Conservation (phyloP, 2,113 vertebrate species). For the Phyllopteryx taeniolatus region DNA sequence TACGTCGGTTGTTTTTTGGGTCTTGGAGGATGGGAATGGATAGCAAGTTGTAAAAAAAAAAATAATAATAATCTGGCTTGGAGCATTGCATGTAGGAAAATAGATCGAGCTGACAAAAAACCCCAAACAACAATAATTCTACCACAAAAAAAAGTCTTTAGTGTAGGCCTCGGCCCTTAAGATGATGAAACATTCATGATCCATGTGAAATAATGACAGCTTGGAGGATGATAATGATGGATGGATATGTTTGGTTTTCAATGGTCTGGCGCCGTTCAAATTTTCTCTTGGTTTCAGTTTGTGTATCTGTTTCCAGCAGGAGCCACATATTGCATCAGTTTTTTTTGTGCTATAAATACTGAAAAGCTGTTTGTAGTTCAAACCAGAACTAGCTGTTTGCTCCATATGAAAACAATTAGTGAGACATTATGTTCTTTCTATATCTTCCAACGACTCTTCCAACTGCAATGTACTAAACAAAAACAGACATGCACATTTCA, state of each 20-base stretch:
- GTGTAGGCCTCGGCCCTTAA: background rate
- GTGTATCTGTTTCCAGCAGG: background rate
- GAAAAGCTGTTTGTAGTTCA: background rate
- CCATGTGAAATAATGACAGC: background rate
- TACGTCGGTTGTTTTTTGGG: background rate
- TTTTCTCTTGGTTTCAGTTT: background rate
- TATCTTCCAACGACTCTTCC: background rate
- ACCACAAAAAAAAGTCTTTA: background rate
- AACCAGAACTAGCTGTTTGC: background rate
- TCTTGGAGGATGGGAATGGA: background rate
- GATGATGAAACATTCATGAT: background rate
- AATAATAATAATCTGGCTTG: background rate
- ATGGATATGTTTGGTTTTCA: background rate
- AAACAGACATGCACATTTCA: background rate
- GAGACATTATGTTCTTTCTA: background rate
- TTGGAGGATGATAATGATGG: background rate
- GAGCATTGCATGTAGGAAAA: background rate
- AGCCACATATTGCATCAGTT: slow-evolving; percentile 16
- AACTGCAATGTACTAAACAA: background rate
- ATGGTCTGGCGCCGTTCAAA: background rate
- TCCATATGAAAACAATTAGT: background rate
- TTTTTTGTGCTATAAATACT: background rate
- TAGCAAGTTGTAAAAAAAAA: background rate
- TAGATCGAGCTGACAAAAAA: background rate
- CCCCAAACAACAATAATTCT: background rate